Base-by-base conservation (phyloP, 2,888 invertebrate species). In the Amitus sp. region DNA sequence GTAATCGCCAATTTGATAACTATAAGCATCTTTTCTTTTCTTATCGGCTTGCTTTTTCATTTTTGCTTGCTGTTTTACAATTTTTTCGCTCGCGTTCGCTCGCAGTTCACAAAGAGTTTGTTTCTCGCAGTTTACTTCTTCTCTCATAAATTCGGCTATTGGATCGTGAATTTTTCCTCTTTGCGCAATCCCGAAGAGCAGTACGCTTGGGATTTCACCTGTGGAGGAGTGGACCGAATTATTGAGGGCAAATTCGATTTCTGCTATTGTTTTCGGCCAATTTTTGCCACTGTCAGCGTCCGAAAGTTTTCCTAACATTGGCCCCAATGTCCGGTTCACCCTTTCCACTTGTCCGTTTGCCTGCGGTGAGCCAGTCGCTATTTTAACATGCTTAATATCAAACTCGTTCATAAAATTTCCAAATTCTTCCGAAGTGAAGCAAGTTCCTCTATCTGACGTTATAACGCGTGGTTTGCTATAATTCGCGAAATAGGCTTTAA, bases 341-440 rank as follows among this genome's bases (percentile, higher is more conserved):
- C 47, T 19, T 27, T 58, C 57, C 3, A 46, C 45, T 43, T 62
- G 62, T 13, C 61, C 62, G 34, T 58, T 54, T 10, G 52, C 53
- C 1, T 47, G 23, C 18, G 54, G 54, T 7, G 58, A 27, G 2
- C 58, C 58, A 1, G 62, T 49, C 12, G 55, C 50, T 37, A 60
- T 54, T 19, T 28, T 45, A 7, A 18, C 27, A 48, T 54, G 55
- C 17, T 15, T 23, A 13, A 63, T 63, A 13, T 34, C 28, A 34
- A 55, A 55, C 1, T 50, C 40, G n/a, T 43, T 19, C 28, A 54
- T 59, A 28, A 55, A 63, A 2, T 23, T 15, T 15, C 43, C 18
- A 47, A 62, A 62, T 19, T 53, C 57, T 6, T 62, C 45, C 5
- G 53, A 62, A 1, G 46, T 43, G 40, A 62, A 62, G 27, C 53